Evolutionary conservation across 2,888 invertebrate genomes (phyloP), one percentile per base, ranked within the genome.

Genomic region (Nomada ferruginata): DNA sequence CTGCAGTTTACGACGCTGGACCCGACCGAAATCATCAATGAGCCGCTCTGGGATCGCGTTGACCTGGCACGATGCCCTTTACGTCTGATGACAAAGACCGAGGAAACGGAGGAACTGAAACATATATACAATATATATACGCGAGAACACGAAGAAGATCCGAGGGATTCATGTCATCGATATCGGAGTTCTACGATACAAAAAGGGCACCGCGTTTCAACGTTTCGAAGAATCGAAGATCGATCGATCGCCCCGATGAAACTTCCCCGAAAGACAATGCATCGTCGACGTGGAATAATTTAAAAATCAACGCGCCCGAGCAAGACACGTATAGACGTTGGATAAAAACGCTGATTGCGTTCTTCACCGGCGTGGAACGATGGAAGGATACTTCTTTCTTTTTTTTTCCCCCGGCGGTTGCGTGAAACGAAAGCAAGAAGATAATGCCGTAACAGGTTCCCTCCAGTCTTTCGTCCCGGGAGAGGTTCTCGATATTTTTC

Each of bases 1-100:
- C 59, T 52, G 52, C 65, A 66, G 69, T 81, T 76, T 79, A 77
- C 74, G 77, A 77, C 64, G 70, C 20, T 20, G 71, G 76, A 83
- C 78, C 74, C 74, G 81, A 82, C 79, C 87, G 79, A 87, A 87
- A 87, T 87, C 74, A 66, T 85, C 87, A 83, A 87, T 87, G 85
- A 87, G 74, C 18, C 29, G 50, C 76, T 63, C 70, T 78, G 63
- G 70, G 76, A 83, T 85, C 74, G 72, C 61, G 57, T 59, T 53
- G 68, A 79, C 76, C 79, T 66, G 64, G 61, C 72, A 23, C 5
- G 9, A 20, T 61, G 66, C 29, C 53, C 36, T 36, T 10, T 52
- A 42, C 20, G 9, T 11, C 44, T 10, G 29, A 52, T 47, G 36
- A 36, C 52, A 0, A 20, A 23, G 36, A 1, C 1, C 13, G 23